Conservation (phyloP, 1,140 invertebrate genomes). For the Homarus americanus region DNA sequence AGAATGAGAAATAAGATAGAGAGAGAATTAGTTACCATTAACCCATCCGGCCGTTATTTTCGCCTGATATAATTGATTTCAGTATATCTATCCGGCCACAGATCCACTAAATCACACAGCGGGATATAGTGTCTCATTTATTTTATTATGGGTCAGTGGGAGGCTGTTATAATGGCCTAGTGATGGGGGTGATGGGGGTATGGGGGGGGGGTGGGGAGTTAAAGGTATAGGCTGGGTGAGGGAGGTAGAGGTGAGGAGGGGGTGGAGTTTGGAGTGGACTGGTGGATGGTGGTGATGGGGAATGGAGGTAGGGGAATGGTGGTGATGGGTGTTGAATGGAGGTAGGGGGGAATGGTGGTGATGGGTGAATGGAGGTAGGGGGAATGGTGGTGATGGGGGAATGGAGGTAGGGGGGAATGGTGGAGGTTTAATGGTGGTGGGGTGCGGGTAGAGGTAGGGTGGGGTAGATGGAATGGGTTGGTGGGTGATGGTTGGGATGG, state of each 20-base stretch:
- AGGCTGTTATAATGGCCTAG: conserved; percentile 24
- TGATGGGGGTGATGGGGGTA: conserved; percentile 1
- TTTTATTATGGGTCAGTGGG: conserved; percentile 31
- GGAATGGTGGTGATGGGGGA: background rate
- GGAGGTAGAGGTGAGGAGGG: background rate
- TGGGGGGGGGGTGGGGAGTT: background rate
- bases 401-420: background rate
- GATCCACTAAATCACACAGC: conserved; percentile 31
- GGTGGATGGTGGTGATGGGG: no score
- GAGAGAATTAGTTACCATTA: background rate
- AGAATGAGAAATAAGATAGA: no score
- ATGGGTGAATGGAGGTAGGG: background rate
- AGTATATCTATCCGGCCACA: conserved; percentile 13
- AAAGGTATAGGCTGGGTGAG: background rate
- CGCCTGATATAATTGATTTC: conserved; percentile 56
- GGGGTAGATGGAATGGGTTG: conserved; percentile 4
- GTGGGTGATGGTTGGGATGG: background rate
- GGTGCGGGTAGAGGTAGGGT: background rate
- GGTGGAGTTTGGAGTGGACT: background rate
- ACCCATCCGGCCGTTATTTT: background rate
- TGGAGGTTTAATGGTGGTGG: background rate
- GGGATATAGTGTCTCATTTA: conserved; percentile 14
- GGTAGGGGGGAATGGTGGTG: background rate
- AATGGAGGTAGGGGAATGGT: conserved; percentile 12
- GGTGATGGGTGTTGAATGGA: background rate